Evolutionary conservation across 2,888 invertebrate genomes (phyloP).

Genomic region (Caenorhabditis japonica): DNA sequence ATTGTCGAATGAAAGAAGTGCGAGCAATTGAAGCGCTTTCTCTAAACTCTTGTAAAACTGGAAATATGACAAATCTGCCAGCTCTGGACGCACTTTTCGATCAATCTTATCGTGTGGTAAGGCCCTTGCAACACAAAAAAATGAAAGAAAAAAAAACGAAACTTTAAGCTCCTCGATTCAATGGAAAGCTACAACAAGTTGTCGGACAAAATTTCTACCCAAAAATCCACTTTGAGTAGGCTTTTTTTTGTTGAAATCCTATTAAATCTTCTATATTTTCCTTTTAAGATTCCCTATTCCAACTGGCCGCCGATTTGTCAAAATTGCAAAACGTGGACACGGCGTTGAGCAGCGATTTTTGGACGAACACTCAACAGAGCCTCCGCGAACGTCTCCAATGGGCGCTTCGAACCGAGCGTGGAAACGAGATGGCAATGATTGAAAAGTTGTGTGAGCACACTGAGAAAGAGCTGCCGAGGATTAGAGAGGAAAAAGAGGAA

Average conservation of each 20-base stretch:
- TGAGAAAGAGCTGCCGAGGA: conserved; percentile 48
- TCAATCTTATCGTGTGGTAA: conserved; percentile 46
- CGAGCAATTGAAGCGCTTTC: conserved; percentile 43
- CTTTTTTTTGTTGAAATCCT: neutral
- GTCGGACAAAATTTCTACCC: conserved; percentile 2
- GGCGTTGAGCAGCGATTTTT: conserved; percentile 40
- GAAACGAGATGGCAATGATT: conserved; percentile 46
- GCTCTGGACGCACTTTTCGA: conserved; percentile 46
- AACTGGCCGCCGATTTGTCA: conserved; percentile 44
- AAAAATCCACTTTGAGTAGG: conserved; percentile 24
- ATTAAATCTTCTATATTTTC: conserved; percentile 1
- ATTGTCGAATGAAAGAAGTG: conserved; percentile 43
- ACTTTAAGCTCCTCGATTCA: conserved; percentile 35
- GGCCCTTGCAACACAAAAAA: neutral
- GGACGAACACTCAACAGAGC: conserved; percentile 49
- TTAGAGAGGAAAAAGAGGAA: conserved; percentile 47
- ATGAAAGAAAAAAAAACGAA: no score
- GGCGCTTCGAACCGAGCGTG: conserved; percentile 37
- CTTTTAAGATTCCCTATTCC: conserved; percentile 51
- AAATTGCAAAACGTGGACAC: conserved; percentile 39
- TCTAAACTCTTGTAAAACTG: conserved; percentile 36
- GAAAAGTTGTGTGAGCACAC: conserved; percentile 54
- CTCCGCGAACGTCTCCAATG: conserved; percentile 54
- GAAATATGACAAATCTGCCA: conserved; percentile 36
- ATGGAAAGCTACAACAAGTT: conserved; percentile 31